Evolutionary conservation across 2,888 invertebrate genomes (phyloP), one percentile per base, ranked within the genome.

Genomic region (Microctonus aethiopoides): DNA sequence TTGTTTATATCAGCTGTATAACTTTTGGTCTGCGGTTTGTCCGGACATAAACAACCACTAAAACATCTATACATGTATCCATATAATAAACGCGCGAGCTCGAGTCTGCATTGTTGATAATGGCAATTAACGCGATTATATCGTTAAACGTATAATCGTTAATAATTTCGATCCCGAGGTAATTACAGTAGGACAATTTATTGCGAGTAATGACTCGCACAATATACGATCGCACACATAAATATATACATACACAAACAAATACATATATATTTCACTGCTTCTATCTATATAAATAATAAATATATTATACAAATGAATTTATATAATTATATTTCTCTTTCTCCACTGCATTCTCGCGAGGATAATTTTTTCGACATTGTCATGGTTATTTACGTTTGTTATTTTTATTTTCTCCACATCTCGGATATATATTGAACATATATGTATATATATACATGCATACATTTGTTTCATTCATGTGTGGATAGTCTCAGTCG

Each of bases 141-240:
- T 82, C 79, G 79, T 77, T 78, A 75, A 75, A 81, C 79, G 76
- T 76, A 81, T 78, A 76, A 81, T 78, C 81, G 74, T 80, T 79
- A 83, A 82, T 79, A 79, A 80, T 80, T 77, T 77, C 74, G 70
- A 77, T 79, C 77, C 77, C 66, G 67, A 68, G 73, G 72, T 78
- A 81, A 83, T 84, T 83, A 81, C 74, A 60, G 57, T 22, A 64
- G 34, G 69, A 77, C 75, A 79, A 83, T 84, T 83, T 83, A 83
- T 83, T 70, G 77, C 79, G 71, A 78, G 73, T 81, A 80, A 83
- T 79, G 75, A 74, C 46, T 46, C 46, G 46, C 46, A 46, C 46
- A 46, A 46, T 16, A 16, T 46, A 46, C 46, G 16, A 5, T n/a
- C n/a, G 6, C 46, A 7, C 16, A 46, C 16, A 46, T 46, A 39